Evolutionary conservation across 2,888 invertebrate species (phyloP), one percentile per base, ranked within the genome.

Genomic region (Parnassius smintheus): DNA sequence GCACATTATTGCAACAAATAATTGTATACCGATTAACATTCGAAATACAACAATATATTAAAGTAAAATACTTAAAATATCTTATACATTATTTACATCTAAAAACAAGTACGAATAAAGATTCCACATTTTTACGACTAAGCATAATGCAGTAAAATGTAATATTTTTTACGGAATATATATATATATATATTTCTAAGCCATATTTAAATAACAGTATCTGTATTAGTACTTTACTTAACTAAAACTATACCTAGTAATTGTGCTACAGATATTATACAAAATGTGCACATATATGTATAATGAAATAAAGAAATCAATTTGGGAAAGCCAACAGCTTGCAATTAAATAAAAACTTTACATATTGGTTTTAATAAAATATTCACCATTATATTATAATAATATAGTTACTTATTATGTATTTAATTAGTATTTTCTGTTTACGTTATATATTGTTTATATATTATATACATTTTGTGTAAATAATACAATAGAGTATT

Each of bases 41-140:
- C 68, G 61, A 85, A 85, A 83, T 84, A 81, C 83, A 75, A 72
- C 70, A 70, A 71, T 71, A 68, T 67, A 65, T 61, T 70, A 75
- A 67, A 68, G 65, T 75, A 67, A 72, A 69, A 65, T 64, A 48
- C 59, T 61, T 61, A 61, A 69, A 65, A 56, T 75, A 78, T 71
- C 71, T 65, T 80, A 25, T 25, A 72, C 52, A 67, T 59, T 72
- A 72, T 72, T 68, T 72, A 70, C 68, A 72, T 72, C 63, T 72
- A 70, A 62, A 48, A 13, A 13, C 60, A 60, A 69, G 54, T 60
- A 65, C 61, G 62, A 35, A 62, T 60, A 65, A 71, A 74, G 73
- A 75, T 74, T 73, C 69, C 66, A 65, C 25, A 69, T 66, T 71
- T 71, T 72, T 44, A 70, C 71, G 70, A 71, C 70, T 69, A 68